Percentiles rank a stretch among this genome's conserved stretches.
phyloP scores from a whole-genome alignment of 2,888 invertebrate genomes.

The Nemapogon koenigi region DNA sequence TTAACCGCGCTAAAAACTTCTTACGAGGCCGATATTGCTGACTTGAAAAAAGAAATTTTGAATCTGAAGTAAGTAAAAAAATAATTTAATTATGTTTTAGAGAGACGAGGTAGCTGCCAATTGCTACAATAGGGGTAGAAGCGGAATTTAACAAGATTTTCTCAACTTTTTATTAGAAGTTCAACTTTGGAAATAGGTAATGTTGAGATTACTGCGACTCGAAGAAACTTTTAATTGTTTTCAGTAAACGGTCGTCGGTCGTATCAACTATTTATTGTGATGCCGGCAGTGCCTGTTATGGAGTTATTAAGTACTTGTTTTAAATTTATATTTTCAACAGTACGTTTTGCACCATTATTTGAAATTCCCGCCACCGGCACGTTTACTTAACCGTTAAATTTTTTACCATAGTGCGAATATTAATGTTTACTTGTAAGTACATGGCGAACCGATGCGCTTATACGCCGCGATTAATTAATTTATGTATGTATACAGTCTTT shows the following conservation, averaged over 20 bases:
- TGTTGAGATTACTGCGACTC: not conserved
- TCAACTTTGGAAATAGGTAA: constrained; percentile 5
- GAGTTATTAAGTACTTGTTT: too few relatives aligned
- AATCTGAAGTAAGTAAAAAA: constrained; percentile 41
- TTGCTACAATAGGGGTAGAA: not conserved
- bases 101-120: not conserved
- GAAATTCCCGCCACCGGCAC: too few relatives aligned
- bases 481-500: too few relatives aligned
- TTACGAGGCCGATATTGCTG: constrained; percentile 30
- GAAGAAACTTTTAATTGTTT: constrained; percentile 7
- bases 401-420: too few relatives aligned
- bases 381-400: too few relatives aligned
- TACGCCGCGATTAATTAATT: too few relatives aligned
- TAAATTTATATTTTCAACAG: too few relatives aligned
- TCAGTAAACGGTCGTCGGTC: constrained; percentile 2
- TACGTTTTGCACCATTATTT: too few relatives aligned
- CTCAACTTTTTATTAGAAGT: not conserved
- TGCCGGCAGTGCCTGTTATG: too few relatives aligned
- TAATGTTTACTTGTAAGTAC: too few relatives aligned
- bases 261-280: too few relatives aligned
- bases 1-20: constrained; percentile 30
- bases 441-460: too few relatives aligned
- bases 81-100: constrained; percentile 9
- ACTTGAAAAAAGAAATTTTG: constrained; percentile 35
- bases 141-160: not conserved